Evolutionary conservation across 2,113 vertebrate species (phyloP).

Genomic region (Ranitomeya imitator): DNA sequence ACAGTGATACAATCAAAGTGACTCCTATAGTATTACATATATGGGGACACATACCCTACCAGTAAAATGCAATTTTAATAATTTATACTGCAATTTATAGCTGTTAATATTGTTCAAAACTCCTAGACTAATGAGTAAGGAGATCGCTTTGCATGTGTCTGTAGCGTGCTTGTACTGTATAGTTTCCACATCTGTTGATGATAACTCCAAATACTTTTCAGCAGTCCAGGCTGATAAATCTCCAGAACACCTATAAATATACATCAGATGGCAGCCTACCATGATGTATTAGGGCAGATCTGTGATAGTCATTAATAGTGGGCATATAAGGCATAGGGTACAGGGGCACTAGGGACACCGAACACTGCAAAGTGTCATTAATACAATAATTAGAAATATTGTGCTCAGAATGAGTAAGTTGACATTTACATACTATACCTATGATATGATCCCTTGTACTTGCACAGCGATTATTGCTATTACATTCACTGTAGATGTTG

Average conservation of each 20-base stretch:
- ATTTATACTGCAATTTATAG: background rate
- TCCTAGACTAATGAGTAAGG: background rate
- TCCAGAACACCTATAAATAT: slow-evolving; percentile 38
- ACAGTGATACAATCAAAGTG: no score
- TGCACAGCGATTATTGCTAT: no score
- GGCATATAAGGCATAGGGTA: background rate
- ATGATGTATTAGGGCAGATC: background rate
- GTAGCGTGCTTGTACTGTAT: slow-evolving; percentile 1
- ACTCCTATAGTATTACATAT: background rate
- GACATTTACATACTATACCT: no score
- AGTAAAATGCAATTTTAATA: background rate
- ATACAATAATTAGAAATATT: background rate
- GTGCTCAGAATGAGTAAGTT: background rate
- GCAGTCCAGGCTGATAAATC: background rate
- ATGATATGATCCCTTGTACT: no score
- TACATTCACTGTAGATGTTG: no score
- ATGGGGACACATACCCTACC: background rate
- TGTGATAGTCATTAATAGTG: background rate
- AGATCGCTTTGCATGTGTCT: background rate
- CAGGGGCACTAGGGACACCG: background rate
- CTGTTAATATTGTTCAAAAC: background rate
- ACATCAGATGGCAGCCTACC: background rate
- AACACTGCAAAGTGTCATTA: no score
- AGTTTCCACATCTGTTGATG: background rate
- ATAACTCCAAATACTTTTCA: slow-evolving; percentile 26